A percentile compares a stretch with the other conserved stretches of the same genome.
Conservation (phyloP, 2,113 vertebrate genomes). For the Gadus macrocephalus region DNA sequence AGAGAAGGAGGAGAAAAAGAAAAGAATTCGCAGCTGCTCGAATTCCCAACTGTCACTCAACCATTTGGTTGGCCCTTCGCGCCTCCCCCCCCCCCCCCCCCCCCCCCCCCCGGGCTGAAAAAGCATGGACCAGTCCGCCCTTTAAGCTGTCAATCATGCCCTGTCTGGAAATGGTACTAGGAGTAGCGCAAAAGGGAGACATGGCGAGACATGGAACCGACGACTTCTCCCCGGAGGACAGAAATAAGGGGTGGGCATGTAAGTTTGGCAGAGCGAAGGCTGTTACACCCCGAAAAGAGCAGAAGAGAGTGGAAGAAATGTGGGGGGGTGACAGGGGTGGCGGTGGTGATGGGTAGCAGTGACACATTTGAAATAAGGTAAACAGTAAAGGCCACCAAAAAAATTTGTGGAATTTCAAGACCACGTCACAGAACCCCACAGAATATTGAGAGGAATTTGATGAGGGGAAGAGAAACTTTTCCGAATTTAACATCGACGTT, state of each 20-base stretch:
- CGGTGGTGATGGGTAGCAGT: background rate
- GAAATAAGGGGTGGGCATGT: slow-evolving; percentile 41
- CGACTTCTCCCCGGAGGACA: slow-evolving; percentile 30
- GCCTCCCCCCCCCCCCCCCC: background rate
- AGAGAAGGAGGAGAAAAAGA: too few relatives aligned
- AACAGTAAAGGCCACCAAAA: too few relatives aligned
- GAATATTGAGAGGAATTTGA: too few relatives aligned
- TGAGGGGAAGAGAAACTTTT: too few relatives aligned
- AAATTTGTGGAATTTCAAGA: too few relatives aligned
- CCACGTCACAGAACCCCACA: too few relatives aligned
- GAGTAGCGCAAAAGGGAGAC: slow-evolving; percentile 4
- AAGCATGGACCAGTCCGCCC: slow-evolving; percentile 48
- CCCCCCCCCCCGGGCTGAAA: slow-evolving; percentile 21
- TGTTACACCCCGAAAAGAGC: slow-evolving; percentile 17
- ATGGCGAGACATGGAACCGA: slow-evolving; percentile 40
- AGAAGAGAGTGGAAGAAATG: background rate
- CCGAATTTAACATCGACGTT: too few relatives aligned
- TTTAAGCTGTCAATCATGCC: slow-evolving; percentile 49
- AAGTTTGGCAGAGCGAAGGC: slow-evolving; percentile 46
- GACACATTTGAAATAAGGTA: background rate
- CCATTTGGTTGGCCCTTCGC: slow-evolving; percentile 12
- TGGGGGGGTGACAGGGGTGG: background rate
- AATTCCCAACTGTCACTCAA: slow-evolving; percentile 39
- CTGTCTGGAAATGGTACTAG: too few relatives aligned
- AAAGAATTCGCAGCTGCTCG: slow-evolving; percentile 51